Percentiles rank a stretch among this genome's conserved stretches.
Evolutionary conservation across 2,113 vertebrate genomes (phyloP).

Genomic region (Zapus hudsonius): DNA sequence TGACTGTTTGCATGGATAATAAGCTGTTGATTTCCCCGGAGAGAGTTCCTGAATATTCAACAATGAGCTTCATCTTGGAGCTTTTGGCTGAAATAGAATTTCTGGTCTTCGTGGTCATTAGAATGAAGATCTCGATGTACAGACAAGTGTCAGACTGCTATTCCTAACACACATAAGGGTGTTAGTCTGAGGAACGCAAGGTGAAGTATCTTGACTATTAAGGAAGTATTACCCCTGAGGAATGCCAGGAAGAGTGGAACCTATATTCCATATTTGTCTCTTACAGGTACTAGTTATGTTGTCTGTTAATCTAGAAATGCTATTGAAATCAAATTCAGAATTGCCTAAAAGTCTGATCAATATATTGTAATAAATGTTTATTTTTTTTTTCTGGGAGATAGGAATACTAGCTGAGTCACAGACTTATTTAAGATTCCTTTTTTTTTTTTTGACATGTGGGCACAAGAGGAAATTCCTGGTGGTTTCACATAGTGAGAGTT

Average conservation of each 20-base stretch:
- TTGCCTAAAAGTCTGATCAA: background rate
- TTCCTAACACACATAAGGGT: background rate
- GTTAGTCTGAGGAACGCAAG: background rate
- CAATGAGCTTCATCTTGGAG: background rate
- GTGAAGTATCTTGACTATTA: background rate
- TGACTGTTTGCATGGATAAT: background rate
- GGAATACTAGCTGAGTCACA: background rate
- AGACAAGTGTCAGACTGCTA: background rate
- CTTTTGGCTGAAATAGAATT: background rate
- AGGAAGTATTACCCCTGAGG: background rate
- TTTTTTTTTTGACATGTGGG: background rate
- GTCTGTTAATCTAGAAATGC: background rate
- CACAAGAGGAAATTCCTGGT: background rate
- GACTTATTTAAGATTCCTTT: background rate
- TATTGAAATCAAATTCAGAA: constrained; percentile 1
- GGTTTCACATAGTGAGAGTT: background rate
- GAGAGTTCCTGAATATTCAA: background rate
- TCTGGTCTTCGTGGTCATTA: background rate
- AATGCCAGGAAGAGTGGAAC: background rate
- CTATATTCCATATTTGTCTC: background rate
- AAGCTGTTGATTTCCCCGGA: background rate
- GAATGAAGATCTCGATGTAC: background rate
- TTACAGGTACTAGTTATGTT: constrained; percentile 9
- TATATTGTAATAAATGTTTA: background rate
- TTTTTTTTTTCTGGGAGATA: background rate